These are phyloP conservation scores for Araneus ventricosus DNA, from an alignment of 1,140 invertebrate species.

Conservation along the genomic window DNA sequence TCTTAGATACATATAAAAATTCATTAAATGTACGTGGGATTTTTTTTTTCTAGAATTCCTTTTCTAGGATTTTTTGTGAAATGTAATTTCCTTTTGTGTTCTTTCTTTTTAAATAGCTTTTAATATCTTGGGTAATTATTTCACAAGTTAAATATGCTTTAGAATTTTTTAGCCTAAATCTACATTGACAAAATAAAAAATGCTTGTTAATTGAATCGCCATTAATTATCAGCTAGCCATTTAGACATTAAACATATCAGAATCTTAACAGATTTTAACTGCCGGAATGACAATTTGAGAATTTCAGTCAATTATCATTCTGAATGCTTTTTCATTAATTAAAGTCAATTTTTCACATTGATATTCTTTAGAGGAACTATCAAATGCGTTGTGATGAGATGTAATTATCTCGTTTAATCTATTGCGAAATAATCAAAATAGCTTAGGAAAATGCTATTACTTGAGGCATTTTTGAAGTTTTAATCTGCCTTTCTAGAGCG, in stretches of 20 bases:
- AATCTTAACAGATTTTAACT: background rate
- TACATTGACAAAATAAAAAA: too few relatives aligned
- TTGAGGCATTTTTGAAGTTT: constrained; percentile 2
- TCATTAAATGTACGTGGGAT: too few relatives aligned
- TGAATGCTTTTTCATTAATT: background rate
- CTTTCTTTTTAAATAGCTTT: background rate
- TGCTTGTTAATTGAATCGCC: background rate
- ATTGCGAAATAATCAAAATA: constrained; percentile 5
- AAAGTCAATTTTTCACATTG: background rate
- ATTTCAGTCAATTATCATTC: background rate
- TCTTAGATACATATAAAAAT: too few relatives aligned
- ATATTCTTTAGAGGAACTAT: background rate
- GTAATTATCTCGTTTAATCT: constrained; percentile 4
- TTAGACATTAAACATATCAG: background rate
- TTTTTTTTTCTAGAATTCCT: too few relatives aligned
- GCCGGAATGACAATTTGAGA: background rate
- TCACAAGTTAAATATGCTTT: too few relatives aligned
- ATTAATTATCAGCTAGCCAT: background rate
- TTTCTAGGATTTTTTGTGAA: too few relatives aligned
- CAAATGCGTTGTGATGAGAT: background rate
- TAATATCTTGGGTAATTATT: background rate
- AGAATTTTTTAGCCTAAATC: too few relatives aligned
- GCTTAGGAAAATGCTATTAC: background rate
- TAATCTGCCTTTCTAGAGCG: background rate
- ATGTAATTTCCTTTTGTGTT: too few relatives aligned